Evolutionary conservation across 2,888 invertebrate species (phyloP), one percentile per base, ranked within the genome.

Genomic region (Cheilosia grossa): DNA sequence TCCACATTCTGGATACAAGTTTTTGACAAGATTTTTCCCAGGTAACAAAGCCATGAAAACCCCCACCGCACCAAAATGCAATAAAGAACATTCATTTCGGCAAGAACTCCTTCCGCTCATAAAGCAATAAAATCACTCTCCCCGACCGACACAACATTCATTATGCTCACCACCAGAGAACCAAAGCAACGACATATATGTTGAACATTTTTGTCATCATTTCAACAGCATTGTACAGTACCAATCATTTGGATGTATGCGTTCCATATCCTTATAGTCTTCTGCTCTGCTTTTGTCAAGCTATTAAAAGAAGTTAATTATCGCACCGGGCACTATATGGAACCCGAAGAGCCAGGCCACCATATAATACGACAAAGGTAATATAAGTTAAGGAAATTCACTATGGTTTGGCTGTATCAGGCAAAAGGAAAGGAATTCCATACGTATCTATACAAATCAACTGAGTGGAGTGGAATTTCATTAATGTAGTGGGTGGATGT

Each of bases 301-400:
- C 64, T 27, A 66, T 24, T 66, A 53, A 66, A 66, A 66, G 53
- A 66, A 66, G 51, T 66, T 66, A 66, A 66, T 66, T 66, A 66
- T 53, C 66, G 40, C 66, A 66, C 40, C 66, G 40, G 53, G 53
- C 40, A 53, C 37, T 53, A 13, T 66, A 42, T 24, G 27, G 47
- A 47, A 10, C 47, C 53, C 51, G 17, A 53, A 53, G 44, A 42
- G 33, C 56, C 15, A 21, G 56, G 56, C 56, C 44, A 33, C 44
- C 69, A 56, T 69, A 69, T 69, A 47, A 69, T 33, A 33, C 33
- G 44, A 56, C 56, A 69, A 69, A 69, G 56, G 47, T 56, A 56
- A 56, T 56, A 33, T 47, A 69, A 33, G 44, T 33, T 69, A 47
- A 56, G 56, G 33, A 33, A 56, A 69, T 56, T 56, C 30, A 42